A percentile compares a stretch with the other conserved stretches of the same genome.
phyloP scores from a whole-genome alignment of 2,113 vertebrate genomes.

The Ivindomyrus marchei region DNA sequence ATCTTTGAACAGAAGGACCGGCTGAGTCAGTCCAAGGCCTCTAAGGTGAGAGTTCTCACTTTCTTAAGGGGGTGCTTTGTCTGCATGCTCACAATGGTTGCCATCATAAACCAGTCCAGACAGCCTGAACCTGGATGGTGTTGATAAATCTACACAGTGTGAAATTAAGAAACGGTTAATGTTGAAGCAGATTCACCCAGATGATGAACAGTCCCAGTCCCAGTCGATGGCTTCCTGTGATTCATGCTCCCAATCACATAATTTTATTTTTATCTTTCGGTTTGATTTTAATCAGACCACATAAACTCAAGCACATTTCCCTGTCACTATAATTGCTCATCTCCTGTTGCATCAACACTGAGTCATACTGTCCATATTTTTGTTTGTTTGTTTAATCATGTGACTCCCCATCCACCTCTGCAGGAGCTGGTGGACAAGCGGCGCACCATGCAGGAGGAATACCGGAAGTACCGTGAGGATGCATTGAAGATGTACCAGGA shows the following conservation, averaged over 20 bases:
- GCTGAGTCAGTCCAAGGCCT: constrained; percentile 95
- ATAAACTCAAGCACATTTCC: background rate
- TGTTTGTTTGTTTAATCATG: background rate
- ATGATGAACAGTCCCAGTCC: background rate
- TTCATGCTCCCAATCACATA: background rate
- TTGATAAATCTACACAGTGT: background rate
- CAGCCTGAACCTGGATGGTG: background rate
- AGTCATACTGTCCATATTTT: background rate
- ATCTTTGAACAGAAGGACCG: constrained; percentile 99
- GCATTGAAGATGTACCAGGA: constrained; percentile 71
- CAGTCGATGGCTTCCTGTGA: background rate
- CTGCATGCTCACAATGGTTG: background rate
- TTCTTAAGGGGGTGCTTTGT: background rate
- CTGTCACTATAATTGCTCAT: background rate
- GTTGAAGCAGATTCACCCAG: background rate
- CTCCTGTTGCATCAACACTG: background rate
- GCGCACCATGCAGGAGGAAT: constrained; percentile 93
- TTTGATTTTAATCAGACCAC: background rate
- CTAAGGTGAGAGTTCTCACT: constrained; percentile 69
- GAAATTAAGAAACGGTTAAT: background rate
- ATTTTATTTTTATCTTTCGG: background rate
- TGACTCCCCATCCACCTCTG: background rate
- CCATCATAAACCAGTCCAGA: background rate
- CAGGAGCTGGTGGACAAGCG: constrained; percentile 92
- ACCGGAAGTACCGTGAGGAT: constrained; percentile 78